These are phyloP conservation scores for Oryzaephilus surinamensis DNA, from an alignment of 1,140 invertebrate species.

Conservation along the genomic window DNA sequence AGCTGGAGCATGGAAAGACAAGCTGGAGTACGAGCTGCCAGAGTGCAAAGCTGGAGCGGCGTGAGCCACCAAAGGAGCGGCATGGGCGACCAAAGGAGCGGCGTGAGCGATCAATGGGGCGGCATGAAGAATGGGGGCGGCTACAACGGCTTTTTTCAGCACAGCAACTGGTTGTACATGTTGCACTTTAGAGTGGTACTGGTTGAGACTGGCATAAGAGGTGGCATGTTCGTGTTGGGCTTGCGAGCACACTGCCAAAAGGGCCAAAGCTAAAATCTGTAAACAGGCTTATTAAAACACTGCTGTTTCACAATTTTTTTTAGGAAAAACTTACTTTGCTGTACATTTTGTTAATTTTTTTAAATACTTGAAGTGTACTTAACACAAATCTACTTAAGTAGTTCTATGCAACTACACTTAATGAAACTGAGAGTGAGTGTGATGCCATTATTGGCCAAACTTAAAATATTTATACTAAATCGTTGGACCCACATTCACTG, in stretches of 20 bases:
- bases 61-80: constrained; percentile 31
- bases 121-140: neutral
- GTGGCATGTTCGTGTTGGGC: constrained; percentile 1
- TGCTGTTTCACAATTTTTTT: too few species aligned
- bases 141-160: neutral
- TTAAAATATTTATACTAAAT: too few species aligned
- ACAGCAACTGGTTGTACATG: neutral
- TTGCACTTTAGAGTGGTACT: constrained; percentile 3
- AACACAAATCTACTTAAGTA: too few species aligned
- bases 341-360: too few species aligned
- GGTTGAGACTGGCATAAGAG: constrained; percentile 1
- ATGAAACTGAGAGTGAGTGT: too few species aligned
- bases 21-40: constrained; percentile 1
- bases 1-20: neutral
- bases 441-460: too few species aligned
- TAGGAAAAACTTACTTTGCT: too few species aligned
- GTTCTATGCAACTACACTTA: too few species aligned
- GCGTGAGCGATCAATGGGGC: constrained; percentile 18
- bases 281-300: constrained; percentile 1
- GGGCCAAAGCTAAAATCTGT: constrained; percentile 1
- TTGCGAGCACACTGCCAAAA: neutral
- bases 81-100: constrained; percentile 34
- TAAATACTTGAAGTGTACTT: too few species aligned
- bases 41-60: constrained; percentile 9
- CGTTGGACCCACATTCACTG: too few species aligned